Percentiles rank a stretch among this genome's conserved stretches.
These are phyloP conservation scores for Pomatostomus ruficeps DNA, from an alignment of 2,113 vertebrate genomes.

Conservation along the genomic window DNA sequence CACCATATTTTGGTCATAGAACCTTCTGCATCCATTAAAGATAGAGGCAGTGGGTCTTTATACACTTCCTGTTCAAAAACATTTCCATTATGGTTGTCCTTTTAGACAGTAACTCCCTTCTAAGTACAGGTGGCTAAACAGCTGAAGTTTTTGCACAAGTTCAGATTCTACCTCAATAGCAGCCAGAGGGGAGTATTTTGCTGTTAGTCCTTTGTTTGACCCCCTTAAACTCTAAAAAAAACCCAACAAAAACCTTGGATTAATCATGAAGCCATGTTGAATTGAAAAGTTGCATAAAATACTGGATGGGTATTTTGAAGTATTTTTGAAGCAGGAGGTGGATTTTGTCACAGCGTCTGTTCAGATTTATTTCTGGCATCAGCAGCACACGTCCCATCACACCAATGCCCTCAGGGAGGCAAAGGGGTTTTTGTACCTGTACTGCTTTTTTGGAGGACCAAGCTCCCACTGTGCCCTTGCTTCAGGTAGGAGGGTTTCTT, in stretches of 20 bases:
- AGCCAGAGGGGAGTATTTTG: not conserved
- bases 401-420: not conserved
- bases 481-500: not conserved
- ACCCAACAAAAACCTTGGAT: not conserved
- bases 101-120: not conserved
- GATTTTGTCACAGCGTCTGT: not conserved
- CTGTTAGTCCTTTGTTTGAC: not conserved
- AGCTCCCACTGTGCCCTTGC: fast-evolving
- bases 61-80: not conserved
- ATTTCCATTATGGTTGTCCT: not conserved
- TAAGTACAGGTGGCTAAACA: not conserved
- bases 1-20: not conserved
- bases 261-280: not conserved
- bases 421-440: not conserved
- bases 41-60: not conserved
- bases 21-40: not conserved
- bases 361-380: not conserved
- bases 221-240: not conserved
- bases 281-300: not conserved
- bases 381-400: not conserved
- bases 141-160: not conserved
- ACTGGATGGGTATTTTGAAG: not conserved
- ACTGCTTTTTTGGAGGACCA: not conserved
- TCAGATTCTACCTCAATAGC: not conserved
- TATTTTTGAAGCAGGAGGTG: not conserved